Evolutionary conservation across 2,797 vertebrate species (phyloP), one percentile per base, ranked within the genome.

Genomic region (Poeciliopsis infans): DNA sequence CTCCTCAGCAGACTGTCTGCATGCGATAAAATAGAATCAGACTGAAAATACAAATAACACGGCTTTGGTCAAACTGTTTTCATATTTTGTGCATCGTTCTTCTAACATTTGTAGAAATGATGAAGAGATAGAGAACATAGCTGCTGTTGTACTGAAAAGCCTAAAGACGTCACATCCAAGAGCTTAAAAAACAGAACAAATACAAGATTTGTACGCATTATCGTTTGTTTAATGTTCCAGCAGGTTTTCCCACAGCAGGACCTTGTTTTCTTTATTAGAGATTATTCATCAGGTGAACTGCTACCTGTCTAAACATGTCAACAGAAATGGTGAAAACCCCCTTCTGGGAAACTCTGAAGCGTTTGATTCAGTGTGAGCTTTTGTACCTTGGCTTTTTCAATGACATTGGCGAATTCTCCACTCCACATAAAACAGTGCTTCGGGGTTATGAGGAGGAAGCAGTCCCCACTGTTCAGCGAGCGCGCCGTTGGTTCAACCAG

Each of bases 391-490:
- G 96, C 96, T 88, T 96, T 96, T 83, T 97, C 96, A 0, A 96
- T 96, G 77, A 96, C 95, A 25, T 97, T 97, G 75, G 96, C 95
- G 2, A 97, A 97, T 89, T 97, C 96, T 43, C 96, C 96, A 0
- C 91, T 95, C 96, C 96, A 97, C 89, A 96, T 92, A 77, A 92
- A 96, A 90, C 96, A 97, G 72, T 96, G 93, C 79, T 95, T 95
- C 23, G 95, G 94, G 0, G 95, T 95, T 64, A 97, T 93, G 69
- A 97, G 93, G 2, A 97, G 94, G 88, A 96, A 97, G 81, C 96
- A 96, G 93, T 97, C 96, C 0, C 96, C 96, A 1, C 96, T 97
- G 93, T 96, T 96, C 0, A 97, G 92, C 18, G 95, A 97, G 39
- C 1, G 49, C 20, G 95, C 89, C 1, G 86, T 90, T 10, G 96